Base-by-base conservation (phyloP, 2,113 vertebrate genomes). In the Butastur rufipennis region DNA sequence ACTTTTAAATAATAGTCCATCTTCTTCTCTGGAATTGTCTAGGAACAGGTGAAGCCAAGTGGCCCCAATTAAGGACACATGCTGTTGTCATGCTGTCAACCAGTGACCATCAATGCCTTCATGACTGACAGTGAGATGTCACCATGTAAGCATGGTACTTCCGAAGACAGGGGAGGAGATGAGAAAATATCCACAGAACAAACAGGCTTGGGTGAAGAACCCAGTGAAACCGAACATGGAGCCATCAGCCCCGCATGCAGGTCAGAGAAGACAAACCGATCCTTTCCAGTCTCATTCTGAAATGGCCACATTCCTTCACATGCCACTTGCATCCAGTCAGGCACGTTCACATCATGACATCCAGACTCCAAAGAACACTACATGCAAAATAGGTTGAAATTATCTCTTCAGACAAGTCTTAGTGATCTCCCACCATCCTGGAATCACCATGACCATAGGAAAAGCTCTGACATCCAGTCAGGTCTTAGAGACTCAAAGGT, bases 361-460 rank as follows among this genome's bases (percentile, higher is more conserved):
- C 66, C 81, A 75, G 83, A 29, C 83, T 81, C 27, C 50, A 75
- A 47, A 78, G 80, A 62, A 74, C 36, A 84, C 43, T 26, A 9
- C 98, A 97, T 98, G 97, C 98, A 97, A 40, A 79, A 77, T 13
- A 47, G 90, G n/a, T 70, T 73, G 50, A 65, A 93, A 48, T 90
- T 55, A 40, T 42, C n/a, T 88, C 79, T 67, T 84, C 56, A 62
- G 56, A 86, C 72, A 88, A 66, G 58, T 77, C 62, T 68, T 4
- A 71, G 70, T 67, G 72, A 85, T 80, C 45, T 94, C 72, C 81
- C 3, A 3, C 53, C 23, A n/a, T 84, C 81, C 62, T 65, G 45
- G 85, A 93, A 93, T 62, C 65, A 78, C 45, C 9, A 36, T 4
- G 63, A 59, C 67, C 36, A 26, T 2, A 21, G 79, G 88, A 65